Evolutionary conservation across 2,797 vertebrate species (phyloP), one percentile per base, ranked within the genome.

Genomic region (Sciaenops ocellatus): DNA sequence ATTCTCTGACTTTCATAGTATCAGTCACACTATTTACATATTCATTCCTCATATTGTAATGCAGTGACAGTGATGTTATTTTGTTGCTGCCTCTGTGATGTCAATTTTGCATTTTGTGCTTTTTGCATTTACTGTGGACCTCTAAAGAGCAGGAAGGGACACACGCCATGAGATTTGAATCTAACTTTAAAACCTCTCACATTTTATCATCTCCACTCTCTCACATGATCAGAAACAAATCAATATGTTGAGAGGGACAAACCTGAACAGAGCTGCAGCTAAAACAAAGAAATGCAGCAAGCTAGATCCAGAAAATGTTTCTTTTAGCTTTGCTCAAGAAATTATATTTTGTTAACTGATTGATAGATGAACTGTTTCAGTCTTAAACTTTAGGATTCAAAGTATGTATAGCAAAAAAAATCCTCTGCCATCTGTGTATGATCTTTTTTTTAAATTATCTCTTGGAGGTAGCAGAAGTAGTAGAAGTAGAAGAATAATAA

Each of bases 1-100:
- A 89, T 91, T 86, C 79, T 69, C 80, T 47, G 81, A 72, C 85
- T 88, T 85, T 88, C 83, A 76, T 79, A 71, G 71, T 83, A 85
- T 92, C 89, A 79, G 84, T 88, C 85, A 77, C 80, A 38, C 78
- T 84, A 89, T 92, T 91, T 91, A 88, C 90, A 93, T 92, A 91
- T 92, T 92, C 87, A 93, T 91, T 85, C 51, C 78, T 91, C 79
- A 69, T 75, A 85, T 80, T 88, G 85, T 87, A 89, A 89, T 79
- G 78, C 73, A 20, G 59, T 87, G 92, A 87, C 89, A 90, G 87
- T 76, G 75, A 87, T 89, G 85, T 84, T 90, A 80, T 89, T 89
- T 83, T 59, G 66, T 22, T 6, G 75, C 87, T 69, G 72, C 66
- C 77, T 81, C 73, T 24, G 15, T 41, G 44, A 26, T 86, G 81